phyloP scores from a whole-genome alignment of 2,113 vertebrate genomes.

The Vidua macroura region DNA sequence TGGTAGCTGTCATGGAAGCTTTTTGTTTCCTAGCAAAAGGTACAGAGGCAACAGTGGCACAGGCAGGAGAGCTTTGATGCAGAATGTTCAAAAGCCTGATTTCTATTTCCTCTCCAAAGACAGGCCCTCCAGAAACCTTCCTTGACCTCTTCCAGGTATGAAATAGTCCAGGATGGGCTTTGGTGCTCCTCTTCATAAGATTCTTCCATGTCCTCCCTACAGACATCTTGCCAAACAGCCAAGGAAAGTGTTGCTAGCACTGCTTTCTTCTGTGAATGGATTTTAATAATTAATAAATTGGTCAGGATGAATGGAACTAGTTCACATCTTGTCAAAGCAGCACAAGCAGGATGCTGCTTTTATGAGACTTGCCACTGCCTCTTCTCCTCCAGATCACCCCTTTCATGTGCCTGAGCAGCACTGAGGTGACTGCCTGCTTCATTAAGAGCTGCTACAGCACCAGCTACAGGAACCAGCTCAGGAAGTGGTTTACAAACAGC shows the following conservation, averaged over 20 bases:
- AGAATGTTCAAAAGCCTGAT: constrained; percentile 23
- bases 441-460: neutral
- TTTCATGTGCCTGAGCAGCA: constrained; percentile 19
- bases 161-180: neutral
- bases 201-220: neutral
- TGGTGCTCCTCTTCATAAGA: neutral
- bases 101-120: neutral
- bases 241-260: neutral
- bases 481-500: neutral
- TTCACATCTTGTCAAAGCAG: constrained; percentile 13
- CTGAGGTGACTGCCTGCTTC: neutral
- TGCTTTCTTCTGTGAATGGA: neutral
- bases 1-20: neutral
- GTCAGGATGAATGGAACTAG: neutral
- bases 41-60: neutral
- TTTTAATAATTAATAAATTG: constrained; percentile 1
- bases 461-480: neutral
- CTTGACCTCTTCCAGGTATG: neutral
- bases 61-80: constrained; percentile 19
- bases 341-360: constrained; percentile 12
- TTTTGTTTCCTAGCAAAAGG: constrained; percentile 14
- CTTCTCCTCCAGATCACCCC: neutral
- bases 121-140: neutral
- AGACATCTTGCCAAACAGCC: neutral
- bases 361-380: neutral